Conservation (phyloP, 2,797 vertebrate species). For the Sphaeramia orbicularis region DNA sequence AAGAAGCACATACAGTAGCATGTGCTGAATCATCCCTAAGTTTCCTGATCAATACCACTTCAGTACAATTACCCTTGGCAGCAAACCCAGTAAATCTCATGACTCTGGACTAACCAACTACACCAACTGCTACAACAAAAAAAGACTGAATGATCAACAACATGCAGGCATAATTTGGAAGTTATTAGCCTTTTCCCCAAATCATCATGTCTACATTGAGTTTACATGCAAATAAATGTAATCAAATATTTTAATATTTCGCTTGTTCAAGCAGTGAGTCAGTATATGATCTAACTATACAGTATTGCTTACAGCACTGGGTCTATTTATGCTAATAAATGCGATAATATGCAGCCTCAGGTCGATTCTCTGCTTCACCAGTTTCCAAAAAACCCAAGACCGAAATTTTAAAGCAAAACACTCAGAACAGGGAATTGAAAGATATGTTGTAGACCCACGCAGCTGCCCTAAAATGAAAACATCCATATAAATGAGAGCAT, state of each 20-base stretch:
- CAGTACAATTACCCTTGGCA: constrained; percentile 23
- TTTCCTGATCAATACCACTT: constrained; percentile 60
- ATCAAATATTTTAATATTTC: constrained; percentile 1
- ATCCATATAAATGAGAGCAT: neutral
- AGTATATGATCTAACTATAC: neutral
- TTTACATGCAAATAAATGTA: no score
- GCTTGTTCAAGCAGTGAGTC: neutral
- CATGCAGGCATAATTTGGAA: neutral
- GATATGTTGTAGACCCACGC: constrained; percentile 5
- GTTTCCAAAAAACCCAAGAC: constrained; percentile 1
- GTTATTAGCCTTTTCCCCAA: neutral
- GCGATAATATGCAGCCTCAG: constrained; percentile 13
- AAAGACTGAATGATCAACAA: neutral
- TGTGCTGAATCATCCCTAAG: constrained; percentile 40
- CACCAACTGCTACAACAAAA: constrained; percentile 11
- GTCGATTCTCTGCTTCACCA: neutral
- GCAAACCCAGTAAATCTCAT: constrained; percentile 31
- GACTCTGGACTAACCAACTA: constrained; percentile 7
- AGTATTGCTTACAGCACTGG: neutral
- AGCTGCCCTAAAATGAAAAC: constrained; percentile 8
- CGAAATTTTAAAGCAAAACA: constrained; percentile 11
- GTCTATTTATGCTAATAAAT: constrained; percentile 15
- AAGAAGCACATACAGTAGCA: constrained; percentile 10
- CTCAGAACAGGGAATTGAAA: constrained; percentile 13
- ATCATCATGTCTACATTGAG: neutral